phyloP scores from a whole-genome alignment of 2,797 vertebrate species.

The Melanotaenia boesemani region DNA sequence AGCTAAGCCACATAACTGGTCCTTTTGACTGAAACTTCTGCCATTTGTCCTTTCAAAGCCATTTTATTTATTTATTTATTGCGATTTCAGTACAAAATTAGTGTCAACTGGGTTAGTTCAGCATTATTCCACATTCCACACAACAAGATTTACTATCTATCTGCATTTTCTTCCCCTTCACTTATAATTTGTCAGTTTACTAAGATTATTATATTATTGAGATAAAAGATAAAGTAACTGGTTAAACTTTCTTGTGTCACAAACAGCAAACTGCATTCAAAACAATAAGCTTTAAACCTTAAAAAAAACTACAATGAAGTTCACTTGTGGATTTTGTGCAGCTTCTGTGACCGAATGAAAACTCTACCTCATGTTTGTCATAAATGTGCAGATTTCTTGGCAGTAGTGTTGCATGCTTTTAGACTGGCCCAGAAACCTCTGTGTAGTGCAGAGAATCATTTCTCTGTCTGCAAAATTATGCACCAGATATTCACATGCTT shows the following conservation, averaged over 20 bases:
- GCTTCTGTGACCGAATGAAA: neutral
- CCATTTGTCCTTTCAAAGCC: neutral
- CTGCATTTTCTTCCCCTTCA: too few species aligned
- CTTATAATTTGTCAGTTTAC: too few species aligned
- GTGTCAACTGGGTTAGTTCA: too few species aligned
- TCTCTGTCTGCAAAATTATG: constrained; percentile 22
- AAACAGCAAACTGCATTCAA: neutral
- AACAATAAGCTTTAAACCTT: neutral
- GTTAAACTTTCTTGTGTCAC: neutral
- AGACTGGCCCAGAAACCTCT: constrained; percentile 23
- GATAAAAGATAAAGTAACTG: too few species aligned
- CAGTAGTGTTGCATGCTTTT: constrained; percentile 15
- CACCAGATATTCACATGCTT: constrained; percentile 18
- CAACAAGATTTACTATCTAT: too few species aligned
- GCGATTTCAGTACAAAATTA: too few species aligned
- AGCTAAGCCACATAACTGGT: neutral
- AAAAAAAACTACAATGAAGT: neutral
- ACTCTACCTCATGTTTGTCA: constrained; percentile 34
- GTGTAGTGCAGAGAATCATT: constrained; percentile 25
- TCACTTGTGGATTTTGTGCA: neutral
- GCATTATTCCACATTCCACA: too few species aligned
- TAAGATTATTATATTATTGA: neutral
- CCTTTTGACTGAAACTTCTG: neutral
- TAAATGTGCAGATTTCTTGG: constrained; percentile 59
- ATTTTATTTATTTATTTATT: neutral